phyloP scores from a whole-genome alignment of 1,140 invertebrate genomes.

The Papilio dardanus region DNA sequence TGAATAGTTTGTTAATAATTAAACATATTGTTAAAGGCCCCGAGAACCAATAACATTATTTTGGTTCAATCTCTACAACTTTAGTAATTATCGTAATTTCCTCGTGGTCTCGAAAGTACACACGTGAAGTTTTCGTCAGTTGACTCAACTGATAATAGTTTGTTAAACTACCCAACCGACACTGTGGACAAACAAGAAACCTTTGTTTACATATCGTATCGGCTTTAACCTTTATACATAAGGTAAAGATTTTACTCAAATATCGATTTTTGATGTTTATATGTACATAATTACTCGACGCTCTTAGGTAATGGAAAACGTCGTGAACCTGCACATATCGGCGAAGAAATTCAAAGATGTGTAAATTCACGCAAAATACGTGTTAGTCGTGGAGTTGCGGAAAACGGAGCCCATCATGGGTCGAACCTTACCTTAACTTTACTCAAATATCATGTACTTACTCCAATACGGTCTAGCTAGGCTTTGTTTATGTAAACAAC shows the following conservation, averaged over 20 bases:
- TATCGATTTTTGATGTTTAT: too few species aligned
- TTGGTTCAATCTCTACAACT: background rate
- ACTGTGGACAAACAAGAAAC: background rate
- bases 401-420: too few species aligned
- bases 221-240: constrained; percentile 3
- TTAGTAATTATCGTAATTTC: constrained; percentile 20
- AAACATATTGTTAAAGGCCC: constrained; percentile 9
- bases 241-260: constrained; percentile 1
- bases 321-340: too few species aligned
- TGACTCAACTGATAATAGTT: constrained; percentile 18
- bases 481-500: too few species aligned
- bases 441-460: too few species aligned
- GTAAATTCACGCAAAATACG: too few species aligned
- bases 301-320: too few species aligned
- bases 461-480: too few species aligned
- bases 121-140: constrained; percentile 16
- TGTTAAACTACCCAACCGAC: background rate
- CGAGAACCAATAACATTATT: constrained; percentile 4
- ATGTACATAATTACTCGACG: too few species aligned
- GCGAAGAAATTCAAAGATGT: too few species aligned
- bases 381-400: too few species aligned
- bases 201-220: background rate
- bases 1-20: constrained; percentile 19
- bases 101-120: background rate
- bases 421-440: too few species aligned